Percentiles rank a stretch among this genome's conserved stretches.
Evolutionary conservation across 1,140 invertebrate species (phyloP).

Genomic region (Drosophila gunungcola): DNA sequence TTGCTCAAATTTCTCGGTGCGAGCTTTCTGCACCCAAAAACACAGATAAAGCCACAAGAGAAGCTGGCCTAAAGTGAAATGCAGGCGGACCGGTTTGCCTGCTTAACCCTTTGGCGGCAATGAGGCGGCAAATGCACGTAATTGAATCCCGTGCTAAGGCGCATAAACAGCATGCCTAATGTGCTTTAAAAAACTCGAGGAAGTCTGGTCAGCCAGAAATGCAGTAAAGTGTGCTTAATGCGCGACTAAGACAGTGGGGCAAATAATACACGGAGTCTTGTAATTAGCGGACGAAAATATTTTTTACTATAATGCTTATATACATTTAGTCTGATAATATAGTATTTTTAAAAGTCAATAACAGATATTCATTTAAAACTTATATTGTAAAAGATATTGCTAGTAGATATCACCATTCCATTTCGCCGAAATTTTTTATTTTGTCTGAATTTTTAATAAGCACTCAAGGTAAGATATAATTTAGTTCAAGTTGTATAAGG

Average conservation of each 20-base stretch:
- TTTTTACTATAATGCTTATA: no score
- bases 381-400: not conserved
- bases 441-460: no score
- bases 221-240: constrained; percentile 42
- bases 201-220: constrained; percentile 21
- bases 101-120: constrained; percentile 63
- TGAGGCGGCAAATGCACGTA: constrained; percentile 52
- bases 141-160: constrained; percentile 58
- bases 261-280: not conserved
- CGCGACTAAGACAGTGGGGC: constrained; percentile 13
- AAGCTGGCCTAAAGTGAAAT: constrained; percentile 62
- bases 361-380: no score
- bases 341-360: no score
- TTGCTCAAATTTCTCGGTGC: constrained; percentile 42
- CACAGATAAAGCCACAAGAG: constrained; percentile 26
- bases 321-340: no score
- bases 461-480: not conserved
- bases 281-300: no score
- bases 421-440: no score
- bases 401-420: not conserved
- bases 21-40: constrained; percentile 66
- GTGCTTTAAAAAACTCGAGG: constrained; percentile 34
- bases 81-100: constrained; percentile 59
- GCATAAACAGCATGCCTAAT: constrained; percentile 56
- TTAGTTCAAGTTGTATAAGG: not conserved